A percentile compares a stretch with the other conserved stretches of the same genome.
phyloP scores from a whole-genome alignment of 2,113 vertebrate species.

The Neotragus pygmaeus region DNA sequence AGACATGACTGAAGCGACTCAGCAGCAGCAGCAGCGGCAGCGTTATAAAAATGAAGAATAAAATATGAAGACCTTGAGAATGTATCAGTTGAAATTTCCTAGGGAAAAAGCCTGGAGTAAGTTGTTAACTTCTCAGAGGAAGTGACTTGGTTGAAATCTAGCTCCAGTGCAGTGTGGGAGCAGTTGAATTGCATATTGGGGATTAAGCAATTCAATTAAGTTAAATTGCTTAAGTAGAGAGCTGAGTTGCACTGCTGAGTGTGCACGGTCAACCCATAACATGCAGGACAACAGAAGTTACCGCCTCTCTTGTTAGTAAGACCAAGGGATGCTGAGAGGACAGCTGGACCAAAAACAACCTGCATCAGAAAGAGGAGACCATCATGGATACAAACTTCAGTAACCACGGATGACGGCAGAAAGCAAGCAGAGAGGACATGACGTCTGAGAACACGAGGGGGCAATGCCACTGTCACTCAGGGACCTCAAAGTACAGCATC shows the following conservation, averaged over 20 bases:
- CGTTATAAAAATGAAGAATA: neutral
- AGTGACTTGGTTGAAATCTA: neutral
- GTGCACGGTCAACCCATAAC: rapidly evolving
- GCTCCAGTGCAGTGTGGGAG: rapidly evolving
- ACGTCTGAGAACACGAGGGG: neutral
- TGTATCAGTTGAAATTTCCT: neutral
- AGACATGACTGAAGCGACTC: no score
- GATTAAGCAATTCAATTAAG: no score
- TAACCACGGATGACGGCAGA: neutral
- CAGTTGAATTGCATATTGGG: no score
- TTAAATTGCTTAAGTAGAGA: neutral
- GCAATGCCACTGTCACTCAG: neutral
- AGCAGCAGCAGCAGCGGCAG: no score
- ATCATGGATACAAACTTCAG: neutral
- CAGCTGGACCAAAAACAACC: neutral
- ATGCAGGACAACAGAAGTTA: neutral
- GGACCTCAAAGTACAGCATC: rapidly evolving
- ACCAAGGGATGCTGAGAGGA: neutral
- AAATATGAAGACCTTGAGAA: neutral
- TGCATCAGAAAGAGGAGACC: neutral
- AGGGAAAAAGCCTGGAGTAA: neutral
- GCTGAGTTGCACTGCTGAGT: neutral
- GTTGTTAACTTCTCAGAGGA: neutral
- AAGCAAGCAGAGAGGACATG: neutral
- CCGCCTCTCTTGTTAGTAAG: neutral